Evolutionary conservation across 2,797 vertebrate genomes (phyloP), one percentile per base, ranked within the genome.

Genomic region (Benthosema pterotum): DNA sequence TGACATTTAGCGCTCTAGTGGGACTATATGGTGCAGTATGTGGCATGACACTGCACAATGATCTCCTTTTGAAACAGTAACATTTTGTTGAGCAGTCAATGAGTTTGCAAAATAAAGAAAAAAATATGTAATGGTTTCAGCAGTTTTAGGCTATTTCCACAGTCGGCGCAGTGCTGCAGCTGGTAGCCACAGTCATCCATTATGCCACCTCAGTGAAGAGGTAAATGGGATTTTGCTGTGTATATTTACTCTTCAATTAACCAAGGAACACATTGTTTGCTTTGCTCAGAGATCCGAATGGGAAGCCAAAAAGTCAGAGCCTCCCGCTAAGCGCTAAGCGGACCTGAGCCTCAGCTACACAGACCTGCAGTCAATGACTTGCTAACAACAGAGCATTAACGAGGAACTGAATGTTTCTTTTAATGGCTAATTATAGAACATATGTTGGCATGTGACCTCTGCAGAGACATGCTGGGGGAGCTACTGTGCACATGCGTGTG

Each of bases 321-420:
- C 14, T 16, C 51, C 57, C 2, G 18, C 5, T 12, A 51, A 18
- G 18, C 2, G 18, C 5, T 12, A 51, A 18, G 18, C 18, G 7
- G 19, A 38, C 32, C 8, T 38, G 32, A 38, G 32, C 32, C 11
- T 7, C 3, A 25, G 32, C 11, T 38, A 38, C 50, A 28, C 47
- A 53, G 8, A 2, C 22, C 0, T 4, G 47, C 43, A 59, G 48
- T 69, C 74, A 72, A 53, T 68, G 66, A 74, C 22, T 18, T 1
- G 64, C 74, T 67, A 53, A 66, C 42, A 6, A 71, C 72, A 75
- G 78, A 75, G 70, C 51, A 74, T 59, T 12, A 43, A 12, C 2
- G 48, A 28, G 0, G n/a, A 57, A 60, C 75, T 85, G 46, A 86
- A 89, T 79, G 83, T 78, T 77, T 16, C 62, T 63, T 77, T 87